phyloP scores from a whole-genome alignment of 2,797 vertebrate genomes.

The Glyptemys insculpta region DNA sequence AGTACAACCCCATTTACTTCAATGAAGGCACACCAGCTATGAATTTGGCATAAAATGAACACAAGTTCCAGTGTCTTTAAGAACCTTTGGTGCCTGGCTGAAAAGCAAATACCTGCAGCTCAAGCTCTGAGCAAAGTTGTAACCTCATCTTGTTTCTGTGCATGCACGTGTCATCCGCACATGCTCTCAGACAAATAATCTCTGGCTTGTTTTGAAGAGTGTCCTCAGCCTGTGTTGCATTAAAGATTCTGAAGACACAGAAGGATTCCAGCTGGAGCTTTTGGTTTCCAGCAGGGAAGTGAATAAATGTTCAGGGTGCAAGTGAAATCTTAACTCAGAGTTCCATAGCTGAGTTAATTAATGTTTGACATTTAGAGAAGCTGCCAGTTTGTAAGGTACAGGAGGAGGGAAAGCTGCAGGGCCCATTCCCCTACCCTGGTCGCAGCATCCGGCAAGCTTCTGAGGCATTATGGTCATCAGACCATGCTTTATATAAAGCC shows the following conservation, averaged over 20 bases:
- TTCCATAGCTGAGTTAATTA: constrained; percentile 42
- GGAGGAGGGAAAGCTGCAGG: background rate
- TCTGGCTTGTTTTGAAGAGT: constrained; percentile 43
- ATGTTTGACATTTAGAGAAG: constrained; percentile 24
- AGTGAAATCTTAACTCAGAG: background rate
- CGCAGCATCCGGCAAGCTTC: constrained; percentile 12
- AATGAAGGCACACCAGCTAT: constrained; percentile 22
- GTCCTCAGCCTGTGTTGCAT: background rate
- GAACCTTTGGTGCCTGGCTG: constrained; percentile 3
- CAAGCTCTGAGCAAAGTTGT: constrained; percentile 51
- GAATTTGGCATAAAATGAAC: constrained; percentile 34
- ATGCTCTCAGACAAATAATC: constrained; percentile 51
- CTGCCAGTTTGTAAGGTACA: constrained; percentile 23
- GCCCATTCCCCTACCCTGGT: background rate
- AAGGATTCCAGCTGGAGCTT: constrained; percentile 7
- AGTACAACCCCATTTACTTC: constrained; percentile 27
- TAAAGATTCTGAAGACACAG: constrained; percentile 61
- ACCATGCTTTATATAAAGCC: background rate
- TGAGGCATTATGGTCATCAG: constrained; percentile 24
- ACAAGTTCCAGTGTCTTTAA: constrained; percentile 6
- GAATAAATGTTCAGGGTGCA: background rate
- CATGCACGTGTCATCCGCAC: constrained; percentile 44
- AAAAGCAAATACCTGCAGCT: constrained; percentile 49
- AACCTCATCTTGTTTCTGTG: constrained; percentile 52
- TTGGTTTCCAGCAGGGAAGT: constrained; percentile 41